Evolutionary conservation across 1,140 invertebrate genomes (phyloP).

Genomic region (Musca vetustissima): DNA sequence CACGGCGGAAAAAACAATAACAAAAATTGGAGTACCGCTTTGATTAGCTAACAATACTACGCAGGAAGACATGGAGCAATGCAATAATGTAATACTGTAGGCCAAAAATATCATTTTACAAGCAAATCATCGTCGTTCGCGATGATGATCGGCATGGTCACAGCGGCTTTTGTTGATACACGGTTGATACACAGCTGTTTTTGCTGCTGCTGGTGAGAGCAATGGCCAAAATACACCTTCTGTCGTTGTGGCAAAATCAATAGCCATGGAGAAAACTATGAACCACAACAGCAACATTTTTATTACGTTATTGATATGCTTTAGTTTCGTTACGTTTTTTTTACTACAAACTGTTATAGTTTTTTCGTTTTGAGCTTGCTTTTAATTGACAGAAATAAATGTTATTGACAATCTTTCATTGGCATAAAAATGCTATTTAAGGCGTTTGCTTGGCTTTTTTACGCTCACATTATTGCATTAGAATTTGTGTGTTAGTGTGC

Average conservation of each 20-base stretch:
- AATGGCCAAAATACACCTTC: not conserved
- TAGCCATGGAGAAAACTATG: too few species aligned
- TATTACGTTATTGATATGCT: too few species aligned
- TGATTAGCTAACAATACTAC: not conserved
- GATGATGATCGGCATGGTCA: not conserved
- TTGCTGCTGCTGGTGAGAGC: too few species aligned
- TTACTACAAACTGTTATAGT: not conserved
- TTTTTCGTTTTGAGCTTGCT: not conserved
- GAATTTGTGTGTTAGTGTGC: not conserved
- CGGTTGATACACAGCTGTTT: too few species aligned
- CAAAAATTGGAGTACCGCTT: not conserved
- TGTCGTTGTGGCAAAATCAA: not conserved
- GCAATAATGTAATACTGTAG: too few species aligned
- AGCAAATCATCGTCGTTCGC: too few species aligned
- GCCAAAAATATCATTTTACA: slow-evolving; percentile 6
- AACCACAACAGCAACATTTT: too few species aligned
- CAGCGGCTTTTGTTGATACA: too few species aligned
- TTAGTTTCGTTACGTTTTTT: too few species aligned
- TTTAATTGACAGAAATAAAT: slow-evolving; percentile 25
- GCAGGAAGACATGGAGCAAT: not conserved
- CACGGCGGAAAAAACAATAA: not conserved
- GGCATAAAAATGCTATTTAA: slow-evolving; percentile 8
- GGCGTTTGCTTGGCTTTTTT: not conserved
- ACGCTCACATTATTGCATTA: too few species aligned
- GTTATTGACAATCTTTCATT: slow-evolving; percentile 21